Evolutionary conservation across 2,888 invertebrate genomes (phyloP).

Genomic region (Dasypolia templi): DNA sequence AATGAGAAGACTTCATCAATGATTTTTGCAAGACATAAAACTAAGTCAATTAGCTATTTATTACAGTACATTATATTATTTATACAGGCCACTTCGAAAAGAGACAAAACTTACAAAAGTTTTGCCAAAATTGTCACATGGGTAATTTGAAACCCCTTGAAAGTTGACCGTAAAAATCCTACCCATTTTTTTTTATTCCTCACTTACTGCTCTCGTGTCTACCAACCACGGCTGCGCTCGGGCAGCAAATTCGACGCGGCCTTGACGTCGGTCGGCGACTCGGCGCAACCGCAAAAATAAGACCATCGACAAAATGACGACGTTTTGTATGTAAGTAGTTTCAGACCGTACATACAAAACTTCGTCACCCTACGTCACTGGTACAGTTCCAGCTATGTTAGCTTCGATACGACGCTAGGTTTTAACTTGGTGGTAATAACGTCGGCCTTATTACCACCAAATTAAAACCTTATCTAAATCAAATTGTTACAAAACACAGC

Average conservation of each 20-base stretch:
- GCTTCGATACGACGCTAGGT: too few relatives aligned
- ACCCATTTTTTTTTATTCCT: neutral
- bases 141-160: neutral
- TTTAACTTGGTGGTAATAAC: too few relatives aligned
- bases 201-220: conserved; percentile 1
- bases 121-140: neutral
- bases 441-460: neutral
- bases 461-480: neutral
- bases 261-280: conserved; percentile 86
- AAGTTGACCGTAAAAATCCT: neutral
- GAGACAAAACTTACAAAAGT: neutral
- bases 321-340: conserved; percentile 13
- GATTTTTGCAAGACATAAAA: neutral
- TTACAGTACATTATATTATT: too few relatives aligned
- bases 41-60: neutral
- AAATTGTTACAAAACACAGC: neutral
- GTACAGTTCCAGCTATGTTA: too few relatives aligned
- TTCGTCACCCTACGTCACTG: neutral
- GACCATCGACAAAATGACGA: conserved; percentile 69
- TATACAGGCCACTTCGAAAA: neutral
- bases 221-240: conserved; percentile 8
- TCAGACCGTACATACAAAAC: too few relatives aligned
- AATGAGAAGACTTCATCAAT: neutral
- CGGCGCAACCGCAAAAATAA: conserved; percentile 58
- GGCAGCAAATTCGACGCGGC: conserved; percentile 84